Percentiles rank a stretch among this genome's conserved stretches.
These are phyloP conservation scores for Hybognathus amarus DNA, from an alignment of 2,797 vertebrate genomes.

Conservation along the genomic window DNA sequence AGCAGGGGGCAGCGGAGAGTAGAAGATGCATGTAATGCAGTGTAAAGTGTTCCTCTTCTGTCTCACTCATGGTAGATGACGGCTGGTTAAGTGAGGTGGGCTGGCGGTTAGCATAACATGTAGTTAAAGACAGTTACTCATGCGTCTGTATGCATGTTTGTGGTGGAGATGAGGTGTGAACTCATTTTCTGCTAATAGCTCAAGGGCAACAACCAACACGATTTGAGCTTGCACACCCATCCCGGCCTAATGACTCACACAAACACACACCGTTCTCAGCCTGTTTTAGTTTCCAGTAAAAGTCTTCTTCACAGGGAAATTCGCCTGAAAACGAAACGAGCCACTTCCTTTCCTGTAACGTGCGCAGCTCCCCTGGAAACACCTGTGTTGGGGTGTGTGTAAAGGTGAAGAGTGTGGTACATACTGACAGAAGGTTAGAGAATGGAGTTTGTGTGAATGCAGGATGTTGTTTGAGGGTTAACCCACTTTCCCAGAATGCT, in stretches of 20 bases:
- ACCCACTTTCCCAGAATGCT: constrained; percentile 20
- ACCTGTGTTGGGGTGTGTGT: constrained; percentile 51
- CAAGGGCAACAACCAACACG: constrained; percentile 5
- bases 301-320: constrained; percentile 40
- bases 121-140: constrained; percentile 5
- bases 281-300: constrained; percentile 38
- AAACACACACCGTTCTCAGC: constrained; percentile 8
- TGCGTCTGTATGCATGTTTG: constrained; percentile 5
- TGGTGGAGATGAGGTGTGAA: constrained; percentile 23
- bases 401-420: constrained; percentile 34
- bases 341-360: constrained; percentile 16
- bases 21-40: neutral
- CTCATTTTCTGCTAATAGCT: constrained; percentile 4
- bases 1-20: constrained; percentile 53
- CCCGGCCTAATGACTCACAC: constrained; percentile 17
- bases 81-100: neutral
- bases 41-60: neutral
- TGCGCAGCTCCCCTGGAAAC: constrained; percentile 47
- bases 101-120: constrained; percentile 10
- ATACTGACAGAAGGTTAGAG: constrained; percentile 18
- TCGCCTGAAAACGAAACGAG: constrained; percentile 6
- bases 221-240: constrained; percentile 17
- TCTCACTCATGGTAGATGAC: neutral
- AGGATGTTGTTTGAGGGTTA: constrained; percentile 22
- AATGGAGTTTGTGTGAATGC: neutral